Evolutionary conservation across 2,113 vertebrate genomes (phyloP), one percentile per base, ranked within the genome.

Genomic region (Zosterops hypoxanthus): DNA sequence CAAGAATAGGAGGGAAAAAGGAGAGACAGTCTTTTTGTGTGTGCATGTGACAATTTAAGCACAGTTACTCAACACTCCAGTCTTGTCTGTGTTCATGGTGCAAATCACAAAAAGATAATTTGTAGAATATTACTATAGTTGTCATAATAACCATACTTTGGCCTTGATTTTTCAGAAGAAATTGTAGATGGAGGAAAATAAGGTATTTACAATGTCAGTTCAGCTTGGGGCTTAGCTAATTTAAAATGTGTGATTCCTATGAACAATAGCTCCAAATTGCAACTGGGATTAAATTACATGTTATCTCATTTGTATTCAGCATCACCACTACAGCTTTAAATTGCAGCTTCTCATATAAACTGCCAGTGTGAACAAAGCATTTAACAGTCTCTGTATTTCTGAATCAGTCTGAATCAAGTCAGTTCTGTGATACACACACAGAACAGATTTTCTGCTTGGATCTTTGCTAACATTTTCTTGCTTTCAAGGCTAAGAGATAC

Each of bases 301-400:
- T 87, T 77, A 65, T 50, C 75, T 91, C 24, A 72, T 95, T 91
- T 92, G 87, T 75, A 93, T 95, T 94, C 92, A 81, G 33, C 55
- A 56, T 78, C 79, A 71, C 4, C 36, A 42, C 64, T 53, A 14
- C 71, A 81, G 71, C 24, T 63, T 75, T 88, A 71, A 80, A 0
- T 36, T 39, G 47, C 64, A 81, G 23, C 25, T 90, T 90, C n/a
- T 47, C 1, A 3, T 61, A 33, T 15, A 31, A 86, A 70, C 4
- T 29, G 44, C 33, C 14, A 2, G 5, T 59, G 52, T 15, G 55
- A 96, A 70, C 47, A 60, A 14, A 77, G 22, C 20, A 33, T 34
- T 68, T 16, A 78, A 47, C 22, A 80, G 71, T 10, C 26, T 73
- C 29, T 50, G 12, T 55, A 28, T 53, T 90, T 88, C 76, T 86